Evolutionary conservation across 2,797 vertebrate genomes (phyloP).

Genomic region (Alcedo atthis): DNA sequence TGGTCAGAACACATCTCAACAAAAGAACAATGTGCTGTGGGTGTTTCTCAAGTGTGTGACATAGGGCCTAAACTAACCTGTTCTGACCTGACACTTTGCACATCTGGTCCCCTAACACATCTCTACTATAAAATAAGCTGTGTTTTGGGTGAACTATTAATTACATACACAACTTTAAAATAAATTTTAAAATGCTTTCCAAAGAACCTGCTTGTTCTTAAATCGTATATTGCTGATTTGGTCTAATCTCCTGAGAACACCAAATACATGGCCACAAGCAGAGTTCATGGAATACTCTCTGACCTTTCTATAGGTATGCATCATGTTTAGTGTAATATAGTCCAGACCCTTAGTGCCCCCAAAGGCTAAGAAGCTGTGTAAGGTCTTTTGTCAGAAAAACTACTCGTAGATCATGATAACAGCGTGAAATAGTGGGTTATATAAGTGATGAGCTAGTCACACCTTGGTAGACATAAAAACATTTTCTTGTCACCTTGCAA

Average conservation of each 20-base stretch:
- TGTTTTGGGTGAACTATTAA: not conserved
- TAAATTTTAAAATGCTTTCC: not conserved
- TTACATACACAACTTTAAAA: not conserved
- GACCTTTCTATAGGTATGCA: not conserved
- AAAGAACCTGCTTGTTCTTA: not conserved
- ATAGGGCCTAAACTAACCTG: not conserved
- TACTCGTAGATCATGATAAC: not conserved
- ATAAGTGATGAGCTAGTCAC: slow-evolving; percentile 17
- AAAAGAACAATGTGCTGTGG: not conserved
- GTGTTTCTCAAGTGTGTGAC: not conserved
- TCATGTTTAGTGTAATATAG: not conserved
- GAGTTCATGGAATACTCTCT: not conserved
- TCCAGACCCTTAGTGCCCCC: not conserved
- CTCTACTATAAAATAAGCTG: not conserved
- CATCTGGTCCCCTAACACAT: not conserved
- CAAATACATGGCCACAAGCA: not conserved
- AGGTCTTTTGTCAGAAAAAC: not conserved
- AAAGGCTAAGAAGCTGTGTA: not conserved
- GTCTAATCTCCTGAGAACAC: not conserved
- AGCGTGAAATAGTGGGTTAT: not conserved
- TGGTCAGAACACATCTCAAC: not conserved
- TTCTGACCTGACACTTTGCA: not conserved
- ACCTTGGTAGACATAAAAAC: not conserved
- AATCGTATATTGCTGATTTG: not conserved
- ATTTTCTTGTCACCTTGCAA: slow-evolving; percentile 44